Evolutionary conservation across 2,113 vertebrate genomes (phyloP).

Genomic region (Odocoileus hemionus): DNA sequence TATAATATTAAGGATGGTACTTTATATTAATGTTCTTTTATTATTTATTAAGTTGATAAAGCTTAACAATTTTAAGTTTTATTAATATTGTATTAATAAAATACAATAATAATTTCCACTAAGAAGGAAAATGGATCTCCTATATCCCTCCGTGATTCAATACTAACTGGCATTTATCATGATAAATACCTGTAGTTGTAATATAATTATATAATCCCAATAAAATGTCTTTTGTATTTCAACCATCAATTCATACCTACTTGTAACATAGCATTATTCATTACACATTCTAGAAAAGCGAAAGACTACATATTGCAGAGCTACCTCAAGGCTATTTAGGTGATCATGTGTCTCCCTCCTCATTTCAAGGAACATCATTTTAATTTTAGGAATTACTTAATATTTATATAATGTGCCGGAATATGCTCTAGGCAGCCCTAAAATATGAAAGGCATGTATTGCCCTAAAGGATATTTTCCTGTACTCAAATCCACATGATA

Average conservation of each 20-base stretch:
- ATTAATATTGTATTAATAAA: conserved; percentile 68
- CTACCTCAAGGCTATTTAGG: conserved; percentile 35
- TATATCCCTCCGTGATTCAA: conserved; percentile 60
- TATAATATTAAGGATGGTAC: conserved; percentile 16
- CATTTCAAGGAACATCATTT: conserved; percentile 8
- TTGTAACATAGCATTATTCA: conserved; percentile 61
- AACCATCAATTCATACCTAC: conserved; percentile 66
- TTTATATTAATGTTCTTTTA: conserved; percentile 60
- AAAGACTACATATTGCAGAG: conserved; percentile 54
- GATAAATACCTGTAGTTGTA: conserved; percentile 57
- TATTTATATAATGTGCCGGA: conserved; percentile 37
- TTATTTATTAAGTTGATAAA: conserved; percentile 66
- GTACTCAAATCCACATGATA: conserved; percentile 16
- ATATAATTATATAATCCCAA: conserved; percentile 52
- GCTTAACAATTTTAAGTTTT: conserved; percentile 4
- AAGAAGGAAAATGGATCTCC: conserved; percentile 66
- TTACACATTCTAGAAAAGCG: conserved; percentile 56
- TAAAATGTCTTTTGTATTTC: conserved; percentile 55
- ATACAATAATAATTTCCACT: conserved; percentile 70
- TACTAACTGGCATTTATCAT: conserved; percentile 50
- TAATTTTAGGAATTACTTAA: conserved; percentile 14
- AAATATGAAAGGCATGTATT: conserved; percentile 26
- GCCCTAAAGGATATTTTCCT: neutral
- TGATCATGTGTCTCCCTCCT: neutral
- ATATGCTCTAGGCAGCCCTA: neutral